Evolutionary conservation across 2,113 vertebrate genomes (phyloP).

Genomic region (Microtus montanus): DNA sequence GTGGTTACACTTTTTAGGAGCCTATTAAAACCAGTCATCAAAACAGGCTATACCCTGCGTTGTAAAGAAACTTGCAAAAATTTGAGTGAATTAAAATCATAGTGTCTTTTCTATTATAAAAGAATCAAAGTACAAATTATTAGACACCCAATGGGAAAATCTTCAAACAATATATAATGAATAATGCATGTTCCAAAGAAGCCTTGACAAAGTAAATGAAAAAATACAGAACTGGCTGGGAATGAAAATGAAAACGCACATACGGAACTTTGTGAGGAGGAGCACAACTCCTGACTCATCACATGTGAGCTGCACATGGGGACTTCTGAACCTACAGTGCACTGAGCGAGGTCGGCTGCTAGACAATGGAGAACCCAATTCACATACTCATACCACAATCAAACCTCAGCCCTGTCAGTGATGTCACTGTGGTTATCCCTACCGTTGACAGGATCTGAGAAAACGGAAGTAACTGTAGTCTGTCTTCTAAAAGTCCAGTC

Average conservation of each 20-base stretch:
- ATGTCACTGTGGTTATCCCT: background rate
- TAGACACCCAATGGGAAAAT: background rate
- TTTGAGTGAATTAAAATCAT: background rate
- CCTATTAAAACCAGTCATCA: background rate
- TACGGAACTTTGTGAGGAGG: background rate
- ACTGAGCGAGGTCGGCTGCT: too few relatives aligned
- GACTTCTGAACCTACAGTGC: background rate
- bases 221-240: background rate
- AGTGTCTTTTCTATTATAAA: background rate
- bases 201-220: background rate
- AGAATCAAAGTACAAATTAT: constrained; percentile 17
- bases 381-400: background rate
- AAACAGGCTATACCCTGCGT: background rate
- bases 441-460: background rate
- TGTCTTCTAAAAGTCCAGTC: background rate
- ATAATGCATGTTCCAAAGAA: background rate
- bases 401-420: background rate
- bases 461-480: background rate
- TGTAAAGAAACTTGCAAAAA: background rate
- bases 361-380: background rate
- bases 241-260: background rate
- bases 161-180: background rate
- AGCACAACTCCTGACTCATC: background rate
- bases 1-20: background rate
- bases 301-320: background rate